phyloP scores from a whole-genome alignment of 2,113 vertebrate species.

The Tychaedon coryphoeus region DNA sequence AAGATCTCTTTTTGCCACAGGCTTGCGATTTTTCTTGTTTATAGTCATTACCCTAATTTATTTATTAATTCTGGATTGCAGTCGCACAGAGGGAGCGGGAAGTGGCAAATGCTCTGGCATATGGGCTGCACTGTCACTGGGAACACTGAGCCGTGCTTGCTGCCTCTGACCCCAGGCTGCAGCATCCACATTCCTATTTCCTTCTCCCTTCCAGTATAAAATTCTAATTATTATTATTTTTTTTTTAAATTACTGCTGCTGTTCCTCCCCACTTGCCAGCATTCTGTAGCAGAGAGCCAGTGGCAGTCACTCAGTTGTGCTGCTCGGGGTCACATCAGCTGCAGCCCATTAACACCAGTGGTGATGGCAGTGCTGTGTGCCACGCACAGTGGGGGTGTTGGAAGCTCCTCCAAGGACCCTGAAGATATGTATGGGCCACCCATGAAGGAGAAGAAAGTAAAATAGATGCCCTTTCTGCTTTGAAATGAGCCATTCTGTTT shows the following conservation, averaged over 20 bases:
- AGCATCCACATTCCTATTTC: background rate
- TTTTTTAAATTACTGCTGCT: background rate
- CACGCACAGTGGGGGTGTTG: background rate
- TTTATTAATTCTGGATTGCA: constrained; percentile 24
- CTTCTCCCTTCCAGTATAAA: background rate
- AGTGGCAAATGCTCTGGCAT: constrained; percentile 38
- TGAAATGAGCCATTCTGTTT: constrained; percentile 22
- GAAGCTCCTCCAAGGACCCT: background rate
- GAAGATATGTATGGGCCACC: constrained; percentile 2
- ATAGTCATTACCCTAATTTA: background rate
- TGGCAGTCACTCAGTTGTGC: background rate
- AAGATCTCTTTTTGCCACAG: background rate
- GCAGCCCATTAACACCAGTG: background rate
- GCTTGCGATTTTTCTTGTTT: background rate
- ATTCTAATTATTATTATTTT: background rate
- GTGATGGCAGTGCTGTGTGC: background rate
- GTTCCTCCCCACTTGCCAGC: background rate
- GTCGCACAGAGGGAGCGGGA: background rate
- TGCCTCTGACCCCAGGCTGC: background rate
- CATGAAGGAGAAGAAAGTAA: background rate
- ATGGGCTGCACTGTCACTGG: background rate
- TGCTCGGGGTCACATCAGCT: background rate
- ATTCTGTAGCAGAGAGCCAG: background rate
- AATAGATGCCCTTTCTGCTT: background rate
- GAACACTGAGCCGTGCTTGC: background rate